These are phyloP conservation scores for Circaetus cinerascens DNA, from an alignment of 2,113 vertebrate genomes.

Conservation along the genomic window DNA sequence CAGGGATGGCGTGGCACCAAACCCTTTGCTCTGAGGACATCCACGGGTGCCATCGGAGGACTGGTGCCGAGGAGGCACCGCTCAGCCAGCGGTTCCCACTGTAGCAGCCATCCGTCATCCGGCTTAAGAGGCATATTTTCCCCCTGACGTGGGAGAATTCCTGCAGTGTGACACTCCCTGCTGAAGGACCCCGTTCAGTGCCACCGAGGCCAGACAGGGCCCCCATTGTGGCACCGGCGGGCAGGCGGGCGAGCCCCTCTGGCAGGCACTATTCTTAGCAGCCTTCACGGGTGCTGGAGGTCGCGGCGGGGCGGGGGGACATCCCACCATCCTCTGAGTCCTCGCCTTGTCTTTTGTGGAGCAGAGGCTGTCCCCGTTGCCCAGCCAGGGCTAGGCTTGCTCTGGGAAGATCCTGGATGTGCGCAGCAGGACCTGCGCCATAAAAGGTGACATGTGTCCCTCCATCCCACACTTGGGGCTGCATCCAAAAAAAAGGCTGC, in stretches of 20 bases:
- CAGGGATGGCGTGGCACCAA: background rate
- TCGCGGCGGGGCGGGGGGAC: background rate
- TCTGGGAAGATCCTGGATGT: background rate
- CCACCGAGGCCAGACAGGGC: slow-evolving; percentile 61
- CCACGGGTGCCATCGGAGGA: rapidly evolving
- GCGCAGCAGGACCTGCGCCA: background rate
- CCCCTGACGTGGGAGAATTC: slow-evolving; percentile 74
- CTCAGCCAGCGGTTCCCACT: slow-evolving; percentile 23
- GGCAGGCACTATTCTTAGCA: slow-evolving; percentile 70
- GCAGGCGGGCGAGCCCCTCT: slow-evolving; percentile 31
- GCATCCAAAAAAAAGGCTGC: background rate
- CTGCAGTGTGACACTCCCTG: slow-evolving; percentile 65
- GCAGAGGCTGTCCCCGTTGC: background rate
- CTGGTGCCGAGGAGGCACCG: background rate
- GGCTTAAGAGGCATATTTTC: slow-evolving; percentile 70
- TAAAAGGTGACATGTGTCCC: background rate
- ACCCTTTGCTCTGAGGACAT: background rate
- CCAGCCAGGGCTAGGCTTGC: background rate
- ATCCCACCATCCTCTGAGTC: background rate
- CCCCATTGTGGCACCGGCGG: slow-evolving; percentile 65
- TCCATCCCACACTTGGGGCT: rapidly evolving
- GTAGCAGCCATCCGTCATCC: background rate
- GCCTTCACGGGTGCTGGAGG: background rate
- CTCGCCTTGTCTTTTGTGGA: background rate
- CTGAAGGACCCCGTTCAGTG: slow-evolving; percentile 69